Evolutionary conservation across 2,113 vertebrate genomes (phyloP).

Genomic region (Indicator indicator): DNA sequence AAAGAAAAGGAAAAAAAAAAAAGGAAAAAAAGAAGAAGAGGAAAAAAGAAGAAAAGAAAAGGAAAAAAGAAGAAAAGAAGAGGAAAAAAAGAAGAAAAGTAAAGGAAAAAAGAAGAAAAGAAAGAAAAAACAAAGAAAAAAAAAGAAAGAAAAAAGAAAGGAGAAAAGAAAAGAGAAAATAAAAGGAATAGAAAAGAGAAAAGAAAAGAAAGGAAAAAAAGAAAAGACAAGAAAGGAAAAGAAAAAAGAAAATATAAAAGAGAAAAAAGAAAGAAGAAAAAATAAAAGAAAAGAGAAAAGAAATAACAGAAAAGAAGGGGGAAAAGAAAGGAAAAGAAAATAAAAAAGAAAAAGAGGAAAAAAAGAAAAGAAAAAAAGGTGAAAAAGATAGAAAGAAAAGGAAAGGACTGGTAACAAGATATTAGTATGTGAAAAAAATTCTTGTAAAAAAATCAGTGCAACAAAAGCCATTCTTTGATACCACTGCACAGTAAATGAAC

Average conservation of each 20-base stretch:
- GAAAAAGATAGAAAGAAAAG: conserved; percentile 11
- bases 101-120: too few species aligned
- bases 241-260: neutral
- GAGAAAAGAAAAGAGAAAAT: conserved; percentile 12
- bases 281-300: neutral
- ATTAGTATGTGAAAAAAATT: conserved; percentile 74
- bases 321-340: too few species aligned
- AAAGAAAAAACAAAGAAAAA: conserved; percentile 14
- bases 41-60: too few species aligned
- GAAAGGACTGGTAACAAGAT: conserved; percentile 75
- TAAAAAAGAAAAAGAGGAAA: too few species aligned
- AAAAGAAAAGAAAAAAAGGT: neutral
- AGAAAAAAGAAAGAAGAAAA: neutral
- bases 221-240: conserved; percentile 45
- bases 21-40: too few species aligned
- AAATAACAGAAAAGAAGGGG: neutral
- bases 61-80: too few species aligned
- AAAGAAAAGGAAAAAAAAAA: conserved; percentile 49
- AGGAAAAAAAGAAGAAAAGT: too few species aligned
- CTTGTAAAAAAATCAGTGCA: conserved; percentile 80
- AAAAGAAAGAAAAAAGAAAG: conserved; percentile 48
- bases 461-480: conserved; percentile 99
- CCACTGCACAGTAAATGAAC: conserved; percentile 88
- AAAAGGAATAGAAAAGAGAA: neutral
- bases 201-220: conserved; percentile 52